Conservation (phyloP, 2,797 vertebrate genomes). For the Falco biarmicus region DNA sequence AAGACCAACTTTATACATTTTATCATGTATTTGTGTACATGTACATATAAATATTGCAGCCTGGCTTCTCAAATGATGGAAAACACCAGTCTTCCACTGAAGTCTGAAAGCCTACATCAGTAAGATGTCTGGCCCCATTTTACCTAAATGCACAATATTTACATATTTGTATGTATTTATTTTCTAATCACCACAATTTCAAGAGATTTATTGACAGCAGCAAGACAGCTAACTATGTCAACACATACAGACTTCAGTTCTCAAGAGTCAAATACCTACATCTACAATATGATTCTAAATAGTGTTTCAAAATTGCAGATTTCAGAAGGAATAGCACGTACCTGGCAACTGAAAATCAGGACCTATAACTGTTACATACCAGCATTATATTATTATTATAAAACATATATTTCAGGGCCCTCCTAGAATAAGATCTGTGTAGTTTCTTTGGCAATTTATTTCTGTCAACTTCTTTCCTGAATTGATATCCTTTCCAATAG, state of each 20-base stretch:
- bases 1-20: slow-evolving; percentile 10
- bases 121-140: neutral
- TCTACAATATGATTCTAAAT: neutral
- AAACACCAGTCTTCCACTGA: neutral
- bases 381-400: neutral
- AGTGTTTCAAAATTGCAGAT: neutral
- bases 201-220: neutral
- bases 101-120: neutral
- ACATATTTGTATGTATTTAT: neutral
- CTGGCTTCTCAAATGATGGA: slow-evolving; percentile 20
- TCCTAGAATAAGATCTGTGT: neutral
- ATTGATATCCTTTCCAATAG: neutral
- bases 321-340: neutral
- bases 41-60: slow-evolving; percentile 15
- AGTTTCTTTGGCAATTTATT: slow-evolving; percentile 12
- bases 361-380: neutral
- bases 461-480: neutral
- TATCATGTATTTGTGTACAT: neutral
- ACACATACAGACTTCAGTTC: neutral
- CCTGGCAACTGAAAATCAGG: neutral
- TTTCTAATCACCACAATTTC: neutral
- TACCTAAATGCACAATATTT: neutral
- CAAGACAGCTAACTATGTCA: neutral
- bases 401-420: neutral
- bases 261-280: neutral